phyloP scores from a whole-genome alignment of 2,113 vertebrate species.

The Ranitomeya variabilis region DNA sequence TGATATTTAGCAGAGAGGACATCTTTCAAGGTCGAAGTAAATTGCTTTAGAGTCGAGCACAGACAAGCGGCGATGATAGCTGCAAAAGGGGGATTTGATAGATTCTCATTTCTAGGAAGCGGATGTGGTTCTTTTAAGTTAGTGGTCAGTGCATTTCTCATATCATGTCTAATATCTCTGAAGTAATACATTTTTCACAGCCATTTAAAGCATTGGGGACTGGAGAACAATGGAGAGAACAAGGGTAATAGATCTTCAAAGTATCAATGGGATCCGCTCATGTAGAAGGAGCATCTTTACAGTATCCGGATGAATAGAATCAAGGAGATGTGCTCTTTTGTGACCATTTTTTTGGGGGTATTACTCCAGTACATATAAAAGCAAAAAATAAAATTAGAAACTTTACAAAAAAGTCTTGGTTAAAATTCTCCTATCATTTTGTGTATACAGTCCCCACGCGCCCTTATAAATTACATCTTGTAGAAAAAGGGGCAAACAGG shows the following conservation, averaged over 20 bases:
- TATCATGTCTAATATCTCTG: conserved; percentile 27
- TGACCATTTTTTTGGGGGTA: not conserved
- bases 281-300: not conserved
- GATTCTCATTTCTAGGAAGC: conserved; percentile 29
- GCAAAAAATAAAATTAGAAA: not conserved
- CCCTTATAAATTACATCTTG: too few species aligned
- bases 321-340: not conserved
- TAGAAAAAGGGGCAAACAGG: too few species aligned
- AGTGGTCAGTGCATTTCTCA: not conserved
- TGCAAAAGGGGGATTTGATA: conserved; percentile 3
- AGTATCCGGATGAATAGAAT: not conserved
- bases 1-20: conserved; percentile 15
- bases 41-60: conserved; percentile 30
- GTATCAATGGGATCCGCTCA: not conserved
- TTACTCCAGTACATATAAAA: not conserved
- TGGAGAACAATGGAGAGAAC: not conserved
- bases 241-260: not conserved
- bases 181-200: conserved; percentile 29
- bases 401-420: not conserved
- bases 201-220: not conserved
- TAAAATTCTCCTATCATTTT: too few species aligned
- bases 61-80: conserved; percentile 36
- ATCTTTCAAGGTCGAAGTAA: conserved; percentile 27
- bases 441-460: too few species aligned
- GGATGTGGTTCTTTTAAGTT: conserved; percentile 8